Evolutionary conservation across 1,140 invertebrate species (phyloP).

Genomic region (Aphelenchoides fujianensis): DNA sequence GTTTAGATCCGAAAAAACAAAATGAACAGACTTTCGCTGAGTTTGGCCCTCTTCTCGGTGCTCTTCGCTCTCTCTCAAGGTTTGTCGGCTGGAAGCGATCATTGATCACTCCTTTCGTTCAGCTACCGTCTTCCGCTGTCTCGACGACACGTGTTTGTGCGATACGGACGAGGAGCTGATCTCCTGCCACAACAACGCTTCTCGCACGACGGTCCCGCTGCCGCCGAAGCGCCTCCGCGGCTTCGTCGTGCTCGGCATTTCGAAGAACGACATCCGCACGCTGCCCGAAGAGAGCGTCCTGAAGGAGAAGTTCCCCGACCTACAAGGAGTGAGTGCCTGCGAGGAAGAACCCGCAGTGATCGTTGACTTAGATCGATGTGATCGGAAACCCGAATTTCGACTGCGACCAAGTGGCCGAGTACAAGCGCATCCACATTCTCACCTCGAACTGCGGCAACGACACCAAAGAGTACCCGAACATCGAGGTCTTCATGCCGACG

Average conservation of each 20-base stretch:
- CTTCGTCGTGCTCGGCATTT: constrained; percentile 43
- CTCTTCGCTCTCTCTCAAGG: neutral
- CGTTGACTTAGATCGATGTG: constrained; percentile 33
- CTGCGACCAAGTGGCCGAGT: constrained; percentile 39
- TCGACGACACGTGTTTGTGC: constrained; percentile 38
- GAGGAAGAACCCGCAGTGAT: neutral
- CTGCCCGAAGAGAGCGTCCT: constrained; percentile 38
- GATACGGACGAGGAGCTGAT: constrained; percentile 50
- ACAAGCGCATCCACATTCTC: constrained; percentile 31
- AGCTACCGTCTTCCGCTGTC: constrained; percentile 37
- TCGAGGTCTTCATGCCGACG: constrained; percentile 23
- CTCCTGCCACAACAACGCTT: constrained; percentile 41
- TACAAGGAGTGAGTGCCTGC: constrained; percentile 4
- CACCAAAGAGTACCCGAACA: constrained; percentile 19
- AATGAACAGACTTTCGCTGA: neutral
- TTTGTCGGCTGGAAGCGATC: neutral
- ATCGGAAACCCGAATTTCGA: constrained; percentile 44
- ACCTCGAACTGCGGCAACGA: constrained; percentile 42
- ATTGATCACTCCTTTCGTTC: constrained; percentile 1
- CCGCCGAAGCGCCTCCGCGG: constrained; percentile 36
- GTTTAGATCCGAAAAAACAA: neutral
- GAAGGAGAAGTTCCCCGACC: constrained; percentile 45
- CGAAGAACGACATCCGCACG: constrained; percentile 38
- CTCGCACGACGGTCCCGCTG: constrained; percentile 25
- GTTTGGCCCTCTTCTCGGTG: neutral